Percentiles rank a stretch among this genome's conserved stretches.
Conservation (phyloP, 1,140 invertebrate species). For the Odontomachus brunneus region DNA sequence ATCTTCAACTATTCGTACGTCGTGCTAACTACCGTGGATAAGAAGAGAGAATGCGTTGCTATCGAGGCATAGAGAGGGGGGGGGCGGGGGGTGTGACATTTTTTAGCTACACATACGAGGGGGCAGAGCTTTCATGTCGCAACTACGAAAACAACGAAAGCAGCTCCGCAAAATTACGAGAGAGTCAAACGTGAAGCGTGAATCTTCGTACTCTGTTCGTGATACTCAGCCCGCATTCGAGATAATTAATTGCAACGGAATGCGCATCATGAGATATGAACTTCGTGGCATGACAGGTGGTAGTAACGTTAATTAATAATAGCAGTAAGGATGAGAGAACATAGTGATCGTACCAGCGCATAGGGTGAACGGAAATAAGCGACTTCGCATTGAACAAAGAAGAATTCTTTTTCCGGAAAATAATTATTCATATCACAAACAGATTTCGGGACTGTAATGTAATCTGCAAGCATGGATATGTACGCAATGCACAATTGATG, state of each 20-base stretch:
- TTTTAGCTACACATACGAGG: conserved; percentile 53
- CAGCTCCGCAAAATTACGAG: conserved; percentile 59
- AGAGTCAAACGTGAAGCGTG: conserved; percentile 59
- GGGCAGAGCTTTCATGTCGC: conserved; percentile 54
- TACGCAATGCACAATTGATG: conserved; percentile 47
- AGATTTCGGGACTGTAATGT: conserved; percentile 26
- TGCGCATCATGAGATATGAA: conserved; percentile 61
- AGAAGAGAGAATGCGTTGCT: conserved; percentile 49
- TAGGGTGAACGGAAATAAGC: conserved; percentile 51
- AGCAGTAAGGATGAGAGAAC: conserved; percentile 49
- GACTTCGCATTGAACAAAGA: conserved; percentile 18
- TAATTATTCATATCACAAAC: conserved; percentile 34
- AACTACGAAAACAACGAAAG: conserved; percentile 61
- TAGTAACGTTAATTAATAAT: conserved; percentile 60
- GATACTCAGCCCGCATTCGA: conserved; percentile 58
- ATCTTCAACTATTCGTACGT: conserved; percentile 21
- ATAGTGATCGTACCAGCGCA: conserved; percentile 40
- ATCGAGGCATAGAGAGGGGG: conserved; percentile 48
- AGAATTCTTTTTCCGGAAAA: conserved; percentile 20
- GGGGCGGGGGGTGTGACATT: conserved; percentile 26
- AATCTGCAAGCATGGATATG: conserved; percentile 46
- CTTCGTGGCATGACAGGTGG: conserved; percentile 57
- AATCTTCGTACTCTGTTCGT: conserved; percentile 54
- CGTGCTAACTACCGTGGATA: conserved; percentile 53
- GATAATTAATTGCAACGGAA: conserved; percentile 62